Conservation (phyloP, 1,140 invertebrate genomes). For the Phenacoccus solenopsis region DNA sequence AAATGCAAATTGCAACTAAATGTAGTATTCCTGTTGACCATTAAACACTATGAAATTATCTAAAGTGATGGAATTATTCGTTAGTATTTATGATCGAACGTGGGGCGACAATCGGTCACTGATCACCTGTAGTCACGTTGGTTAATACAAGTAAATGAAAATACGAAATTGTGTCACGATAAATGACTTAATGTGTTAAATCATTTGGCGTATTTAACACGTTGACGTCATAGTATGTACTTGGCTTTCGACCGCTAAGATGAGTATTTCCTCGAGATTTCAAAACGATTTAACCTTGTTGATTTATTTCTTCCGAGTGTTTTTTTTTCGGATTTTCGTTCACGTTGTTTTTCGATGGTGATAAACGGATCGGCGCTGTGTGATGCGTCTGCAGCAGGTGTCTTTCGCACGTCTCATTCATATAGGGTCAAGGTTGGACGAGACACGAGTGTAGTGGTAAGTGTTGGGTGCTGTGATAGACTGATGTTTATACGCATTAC, state of each 20-base stretch:
- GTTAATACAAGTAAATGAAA: not conserved
- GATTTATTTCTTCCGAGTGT: not conserved
- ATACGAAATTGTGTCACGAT: slow-evolving; percentile 5
- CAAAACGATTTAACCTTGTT: not conserved
- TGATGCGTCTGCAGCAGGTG: slow-evolving; percentile 2
- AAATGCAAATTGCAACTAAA: too few species aligned
- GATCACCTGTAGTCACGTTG: too few species aligned
- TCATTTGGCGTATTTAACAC: not conserved
- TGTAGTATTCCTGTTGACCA: too few species aligned
- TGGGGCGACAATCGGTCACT: too few species aligned
- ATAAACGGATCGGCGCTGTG: not conserved
- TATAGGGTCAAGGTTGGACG: slow-evolving; percentile 4
- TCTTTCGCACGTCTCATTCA: not conserved
- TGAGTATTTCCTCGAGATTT: not conserved
- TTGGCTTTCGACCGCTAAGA: not conserved
- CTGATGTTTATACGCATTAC: too few species aligned
- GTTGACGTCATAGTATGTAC: not conserved
- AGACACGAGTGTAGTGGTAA: not conserved
- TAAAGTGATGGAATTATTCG: too few species aligned
- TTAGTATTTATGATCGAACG: too few species aligned
- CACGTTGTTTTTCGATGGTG: not conserved
- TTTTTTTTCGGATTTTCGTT: not conserved
- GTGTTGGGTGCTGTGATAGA: too few species aligned
- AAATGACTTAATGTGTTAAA: slow-evolving; percentile 1
- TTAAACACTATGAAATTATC: too few species aligned